Base-by-base conservation (phyloP, 2,797 vertebrate species). In the Sphenodon punctatus region DNA sequence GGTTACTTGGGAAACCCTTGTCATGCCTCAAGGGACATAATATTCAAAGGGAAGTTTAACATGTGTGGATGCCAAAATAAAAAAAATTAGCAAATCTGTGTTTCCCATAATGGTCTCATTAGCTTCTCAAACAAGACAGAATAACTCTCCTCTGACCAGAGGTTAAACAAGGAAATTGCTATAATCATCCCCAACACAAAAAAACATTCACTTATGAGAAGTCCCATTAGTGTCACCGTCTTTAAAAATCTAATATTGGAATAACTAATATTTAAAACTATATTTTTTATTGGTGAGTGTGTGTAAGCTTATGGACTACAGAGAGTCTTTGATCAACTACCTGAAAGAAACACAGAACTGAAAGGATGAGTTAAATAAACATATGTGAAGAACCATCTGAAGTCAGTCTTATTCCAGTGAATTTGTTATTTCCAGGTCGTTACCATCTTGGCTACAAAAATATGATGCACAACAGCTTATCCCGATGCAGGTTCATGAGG, bases 91-190 rank as follows among this genome's bases (percentile, higher is more conserved):
- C 55, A 36, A 64, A 65, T 58, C 42, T n/a, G 10, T 14, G 43
- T 27, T 80, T 82, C 83, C 34, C 41, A 51, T 88, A 84, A 70
- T 34, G 68, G 84, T 86, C 67, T 25, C 43, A 23, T 64, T 81
- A 75, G 36, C 4, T 86, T 85, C 75, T 75, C 55, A 83, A 43
- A 56, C 13, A 59, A 19, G 9, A 48, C 23, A 78, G 78, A 80
- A 82, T 65, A 91, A 65, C 8, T 72, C 80, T 45, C n/a, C 8
- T 77, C 65, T 78, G 12, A 36, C 51, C 82, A 70, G 63, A 63
- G 36, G 41, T 45, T 71, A 56, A 30, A 19, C 13, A 67, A 36
- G 79, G 81, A 7, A 3, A 69, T 71, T 71, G 12, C 48, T 56
- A 85, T 58, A 80, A 79, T 34, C n/a, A 45, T 55, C 39, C 3